A percentile compares a stretch with the other conserved stretches of the same genome.
These are phyloP conservation scores for Eugnorisma glareosa DNA, from an alignment of 2,888 invertebrate species.

Conservation along the genomic window DNA sequence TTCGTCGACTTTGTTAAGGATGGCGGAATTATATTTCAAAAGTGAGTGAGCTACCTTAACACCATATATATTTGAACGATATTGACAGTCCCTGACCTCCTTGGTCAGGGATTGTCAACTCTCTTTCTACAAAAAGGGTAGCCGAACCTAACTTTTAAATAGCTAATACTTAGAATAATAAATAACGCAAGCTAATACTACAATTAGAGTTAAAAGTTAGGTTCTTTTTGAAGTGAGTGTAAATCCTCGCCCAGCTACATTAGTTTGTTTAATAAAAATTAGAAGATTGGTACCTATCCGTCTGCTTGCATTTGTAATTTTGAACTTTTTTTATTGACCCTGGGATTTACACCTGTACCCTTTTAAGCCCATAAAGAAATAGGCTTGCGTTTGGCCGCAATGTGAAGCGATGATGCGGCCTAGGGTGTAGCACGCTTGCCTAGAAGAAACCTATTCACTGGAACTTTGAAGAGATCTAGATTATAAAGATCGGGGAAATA, in stretches of 20 bases:
- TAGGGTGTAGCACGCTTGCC: no score
- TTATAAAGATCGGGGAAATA: background rate
- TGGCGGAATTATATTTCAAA: slow-evolving; percentile 44
- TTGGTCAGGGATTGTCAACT: no score
- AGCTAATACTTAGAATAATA: no score
- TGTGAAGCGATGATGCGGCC: no score
- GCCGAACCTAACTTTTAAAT: no score
- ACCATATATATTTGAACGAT: background rate
- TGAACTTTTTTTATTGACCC: background rate
- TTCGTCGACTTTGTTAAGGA: slow-evolving; percentile 1
- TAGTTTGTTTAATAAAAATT: no score
- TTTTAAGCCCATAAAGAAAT: background rate
- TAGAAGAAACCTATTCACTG: background rate
- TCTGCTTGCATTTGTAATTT: background rate
- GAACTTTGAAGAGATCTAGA: background rate
- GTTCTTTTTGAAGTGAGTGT: background rate
- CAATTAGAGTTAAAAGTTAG: background rate
- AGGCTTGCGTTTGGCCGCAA: background rate
- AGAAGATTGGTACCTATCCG: no score
- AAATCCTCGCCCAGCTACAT: background rate
- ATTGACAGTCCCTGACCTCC: background rate
- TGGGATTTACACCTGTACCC: background rate
- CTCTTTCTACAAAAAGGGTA: no score
- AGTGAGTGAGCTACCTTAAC: slow-evolving; percentile 26
- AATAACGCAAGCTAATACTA: no score